Evolutionary conservation across 2,797 vertebrate species (phyloP).

Genomic region (Sibirionetta formosa): DNA sequence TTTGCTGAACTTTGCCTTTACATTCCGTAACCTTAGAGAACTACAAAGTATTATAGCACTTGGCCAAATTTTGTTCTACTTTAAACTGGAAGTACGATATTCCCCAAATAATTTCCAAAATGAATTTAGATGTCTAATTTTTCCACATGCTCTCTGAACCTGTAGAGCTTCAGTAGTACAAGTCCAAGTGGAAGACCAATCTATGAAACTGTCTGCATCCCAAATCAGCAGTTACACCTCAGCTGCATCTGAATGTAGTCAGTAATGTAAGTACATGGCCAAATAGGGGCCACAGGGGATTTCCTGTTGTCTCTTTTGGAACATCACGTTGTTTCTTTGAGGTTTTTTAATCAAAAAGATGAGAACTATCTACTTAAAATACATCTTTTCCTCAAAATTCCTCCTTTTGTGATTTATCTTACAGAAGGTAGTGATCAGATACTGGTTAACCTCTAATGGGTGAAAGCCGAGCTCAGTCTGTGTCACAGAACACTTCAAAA

Average conservation of each 20-base stretch:
- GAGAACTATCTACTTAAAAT: background rate
- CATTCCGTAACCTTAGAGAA: background rate
- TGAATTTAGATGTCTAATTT: background rate
- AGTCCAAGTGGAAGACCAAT: background rate
- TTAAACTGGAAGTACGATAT: background rate
- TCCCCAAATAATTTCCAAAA: background rate
- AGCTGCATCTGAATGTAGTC: background rate
- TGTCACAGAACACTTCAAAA: background rate
- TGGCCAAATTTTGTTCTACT: background rate
- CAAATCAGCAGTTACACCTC: fast-evolving
- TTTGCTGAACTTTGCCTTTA: background rate
- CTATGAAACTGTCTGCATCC: background rate
- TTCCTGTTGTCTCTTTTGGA: background rate
- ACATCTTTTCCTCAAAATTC: background rate
- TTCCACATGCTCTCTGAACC: background rate
- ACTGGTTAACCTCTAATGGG: background rate
- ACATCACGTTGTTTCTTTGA: background rate
- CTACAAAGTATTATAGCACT: background rate
- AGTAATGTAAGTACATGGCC: background rate
- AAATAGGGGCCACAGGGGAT: background rate
- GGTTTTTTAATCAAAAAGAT: background rate
- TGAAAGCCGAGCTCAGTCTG: background rate
- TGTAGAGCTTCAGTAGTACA: background rate
- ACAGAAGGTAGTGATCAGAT: background rate
- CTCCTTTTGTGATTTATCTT: background rate